Evolutionary conservation across 2,888 invertebrate genomes (phyloP), one percentile per base, ranked within the genome.

Genomic region (Caenorhabditis auriculariae): DNA sequence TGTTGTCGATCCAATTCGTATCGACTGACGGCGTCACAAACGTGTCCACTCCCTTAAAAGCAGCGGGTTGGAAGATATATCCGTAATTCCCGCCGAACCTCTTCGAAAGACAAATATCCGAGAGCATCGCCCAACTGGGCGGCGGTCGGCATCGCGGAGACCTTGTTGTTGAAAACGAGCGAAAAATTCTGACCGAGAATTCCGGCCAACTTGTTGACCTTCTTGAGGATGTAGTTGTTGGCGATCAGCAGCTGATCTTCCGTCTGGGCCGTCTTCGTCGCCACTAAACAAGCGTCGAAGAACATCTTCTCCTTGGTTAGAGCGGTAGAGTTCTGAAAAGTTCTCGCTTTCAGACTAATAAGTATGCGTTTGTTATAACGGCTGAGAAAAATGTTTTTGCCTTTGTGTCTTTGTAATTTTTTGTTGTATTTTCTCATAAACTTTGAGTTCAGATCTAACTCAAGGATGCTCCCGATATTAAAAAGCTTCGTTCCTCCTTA

Each of bases 1-100:
- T 45, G 41, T 61, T 61, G 46, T 64, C 58, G 1, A 26, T 39
- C 70, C 70, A 70, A 27, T 70, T 54, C 4, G 70, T 67, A 38
- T 70, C 70, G 6, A 70, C 70, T 39, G 63, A 47, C 27, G 69
- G 69, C 6, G 59, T 60, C 19, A 70, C 45, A 17, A 58, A 53
- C 9, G 70, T 70, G 49, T 70, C 70, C 12, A 70, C 51, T 26
- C 60, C 63, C 46, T 66, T 15, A 15, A 41, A 41, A 7, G 19
- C 41, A 9, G 7, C 41, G 7, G 7, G 41, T 17, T 12, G 7
- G 17, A 12, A 9, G 7, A 17, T 17, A 7, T 17, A 41, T 7
- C 19, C 7, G 7, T 17, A 7, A 7, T 15, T 41, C 35, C n/a
- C n/a, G n/a, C n/a, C n/a, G n/a, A n/a, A n/a, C 47, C 47, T 17